Percentiles rank a stretch among this genome's conserved stretches.
Evolutionary conservation across 2,888 invertebrate species (phyloP).

Genomic region (Sepiola atlantica): DNA sequence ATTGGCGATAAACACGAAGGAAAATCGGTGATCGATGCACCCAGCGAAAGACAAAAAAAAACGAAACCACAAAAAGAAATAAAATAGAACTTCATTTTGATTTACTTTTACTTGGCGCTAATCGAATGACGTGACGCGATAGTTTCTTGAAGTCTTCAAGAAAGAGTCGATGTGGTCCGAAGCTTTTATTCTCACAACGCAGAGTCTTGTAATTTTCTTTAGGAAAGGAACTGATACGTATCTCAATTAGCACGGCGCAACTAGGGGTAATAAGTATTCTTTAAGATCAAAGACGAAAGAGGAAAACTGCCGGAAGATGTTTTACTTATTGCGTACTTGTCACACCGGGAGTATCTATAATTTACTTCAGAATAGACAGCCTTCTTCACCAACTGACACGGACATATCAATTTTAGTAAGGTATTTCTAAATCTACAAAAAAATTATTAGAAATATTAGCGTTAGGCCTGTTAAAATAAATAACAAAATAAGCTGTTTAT

Average conservation of each 20-base stretch:
- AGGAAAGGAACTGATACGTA: not conserved
- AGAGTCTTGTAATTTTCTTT: not conserved
- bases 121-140: not conserved
- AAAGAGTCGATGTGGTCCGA: not conserved
- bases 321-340: not conserved
- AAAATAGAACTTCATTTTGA: not conserved
- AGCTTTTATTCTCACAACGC: not conserved
- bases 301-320: not conserved
- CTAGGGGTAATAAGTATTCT: not conserved
- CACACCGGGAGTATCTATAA: too few relatives aligned
- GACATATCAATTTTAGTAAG: too few relatives aligned
- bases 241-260: not conserved
- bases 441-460: too few relatives aligned
- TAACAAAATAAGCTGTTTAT: too few relatives aligned
- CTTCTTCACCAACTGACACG: not conserved
- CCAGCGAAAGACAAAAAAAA: too few relatives aligned
- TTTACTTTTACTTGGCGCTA: not conserved
- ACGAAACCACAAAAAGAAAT: not conserved
- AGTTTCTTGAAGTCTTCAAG: not conserved
- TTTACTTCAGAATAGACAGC: too few relatives aligned
- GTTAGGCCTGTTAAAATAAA: too few relatives aligned
- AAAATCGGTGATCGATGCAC: not conserved
- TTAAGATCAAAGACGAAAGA: not conserved
- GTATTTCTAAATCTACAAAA: too few relatives aligned
- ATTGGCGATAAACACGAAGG: too few relatives aligned